Evolutionary conservation across 2,797 vertebrate species (phyloP), one percentile per base, ranked within the genome.

Genomic region (Cirrhinus molitorella): DNA sequence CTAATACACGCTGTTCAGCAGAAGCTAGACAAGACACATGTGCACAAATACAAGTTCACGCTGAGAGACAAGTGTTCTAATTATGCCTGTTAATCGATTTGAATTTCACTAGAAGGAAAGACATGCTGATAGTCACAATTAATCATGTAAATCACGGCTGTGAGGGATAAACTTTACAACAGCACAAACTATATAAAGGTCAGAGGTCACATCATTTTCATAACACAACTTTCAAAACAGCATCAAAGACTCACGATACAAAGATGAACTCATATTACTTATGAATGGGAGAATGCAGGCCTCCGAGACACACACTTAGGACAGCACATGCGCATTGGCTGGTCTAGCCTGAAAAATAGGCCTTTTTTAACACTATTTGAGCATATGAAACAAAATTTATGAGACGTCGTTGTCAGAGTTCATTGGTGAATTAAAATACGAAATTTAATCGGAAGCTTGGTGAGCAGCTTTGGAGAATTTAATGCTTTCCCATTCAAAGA

Each of bases 1-100:
- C 57, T 82, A 82, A 88, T 71, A 61, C 59, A 72, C 31, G 74
- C 79, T 72, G 73, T 77, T 79, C 63, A 76, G 70, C 61, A 49
- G 61, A 34, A 31, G 40, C 68, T 34, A 49, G 51, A 66, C 25
- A 59, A 57, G 34, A 43, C 55, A 83, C 40, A 61, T 43, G n/a
- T 8, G 14, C 70, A 65, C 76, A 67, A 51, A 85, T 37, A 70
- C 80, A 70, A 57, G 70, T n/a, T 51, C 67, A 85, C 47, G 55
- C 73, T 57, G 61, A 68, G 71, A 59, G 10, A 55, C 73, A 68
- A 25, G 23, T 25, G 70, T 47, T 76, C 31, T 76, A 61, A 45
- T 61, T 75, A 34, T 45, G 43, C 14, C 28, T 37, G 51, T 65
- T 65, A 65, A 65, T 34, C 31, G 28, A 65, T 63, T 16, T 1